Evolutionary conservation across 2,797 vertebrate species (phyloP).

Genomic region (Borostomias antarcticus): DNA sequence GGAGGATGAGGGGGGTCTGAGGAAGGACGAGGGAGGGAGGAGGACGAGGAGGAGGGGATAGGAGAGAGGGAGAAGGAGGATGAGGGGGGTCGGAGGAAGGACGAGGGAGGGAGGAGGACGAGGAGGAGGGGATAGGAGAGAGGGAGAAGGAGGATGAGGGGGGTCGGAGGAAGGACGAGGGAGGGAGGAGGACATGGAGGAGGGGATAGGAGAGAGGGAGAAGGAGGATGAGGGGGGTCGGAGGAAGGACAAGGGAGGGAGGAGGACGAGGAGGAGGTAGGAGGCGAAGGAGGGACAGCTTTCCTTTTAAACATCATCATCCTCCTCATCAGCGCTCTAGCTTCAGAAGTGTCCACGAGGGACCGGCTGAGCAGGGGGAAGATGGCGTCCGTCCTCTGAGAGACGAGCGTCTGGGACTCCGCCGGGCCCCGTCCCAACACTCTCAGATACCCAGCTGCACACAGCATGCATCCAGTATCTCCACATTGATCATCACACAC

Average conservation of each 20-base stretch:
- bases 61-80: slow-evolving; percentile 64
- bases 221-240: background rate
- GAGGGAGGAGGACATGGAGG: slow-evolving; percentile 20
- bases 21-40: background rate
- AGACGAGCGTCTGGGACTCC: slow-evolving; percentile 69
- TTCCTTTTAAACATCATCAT: slow-evolving; percentile 67
- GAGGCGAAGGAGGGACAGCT: slow-evolving; percentile 69
- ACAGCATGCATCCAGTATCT: slow-evolving; percentile 56
- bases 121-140: background rate
- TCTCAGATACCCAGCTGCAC: slow-evolving; percentile 66
- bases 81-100: background rate
- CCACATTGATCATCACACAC: slow-evolving; percentile 45
- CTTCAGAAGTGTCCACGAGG: slow-evolving; percentile 64
- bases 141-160: background rate
- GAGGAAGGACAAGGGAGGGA: background rate
- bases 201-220: slow-evolving; percentile 24
- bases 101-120: slow-evolving; percentile 6
- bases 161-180: background rate
- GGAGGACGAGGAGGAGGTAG: slow-evolving; percentile 24
- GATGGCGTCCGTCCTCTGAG: slow-evolving; percentile 71
- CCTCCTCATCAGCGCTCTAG: slow-evolving; percentile 73
- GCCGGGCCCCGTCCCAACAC: slow-evolving; percentile 24
- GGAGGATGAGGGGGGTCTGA: background rate
- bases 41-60: slow-evolving; percentile 34
- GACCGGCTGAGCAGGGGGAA: slow-evolving; percentile 62